These are phyloP conservation scores for Melikaiella ostensackeni DNA, from an alignment of 2,888 invertebrate genomes.

Conservation along the genomic window DNA sequence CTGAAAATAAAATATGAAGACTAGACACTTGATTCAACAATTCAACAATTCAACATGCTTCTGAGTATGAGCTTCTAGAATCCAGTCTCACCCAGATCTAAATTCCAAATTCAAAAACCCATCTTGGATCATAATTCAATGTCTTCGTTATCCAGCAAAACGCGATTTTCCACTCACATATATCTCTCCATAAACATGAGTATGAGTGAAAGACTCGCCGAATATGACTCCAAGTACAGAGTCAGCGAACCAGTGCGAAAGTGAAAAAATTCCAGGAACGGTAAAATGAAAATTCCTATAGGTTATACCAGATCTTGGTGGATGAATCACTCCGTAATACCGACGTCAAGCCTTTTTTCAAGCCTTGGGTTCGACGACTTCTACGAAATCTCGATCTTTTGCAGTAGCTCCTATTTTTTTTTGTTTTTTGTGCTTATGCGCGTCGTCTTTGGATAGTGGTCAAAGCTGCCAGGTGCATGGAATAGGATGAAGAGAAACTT, in stretches of 20 bases:
- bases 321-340: slow-evolving; percentile 34
- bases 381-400: slow-evolving; percentile 51
- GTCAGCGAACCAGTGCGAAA: slow-evolving; percentile 38
- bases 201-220: slow-evolving; percentile 32
- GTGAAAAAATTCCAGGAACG: slow-evolving; percentile 27
- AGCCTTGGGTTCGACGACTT: slow-evolving; percentile 51
- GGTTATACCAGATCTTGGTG: slow-evolving; percentile 32
- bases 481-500: slow-evolving; percentile 49
- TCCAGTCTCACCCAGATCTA: slow-evolving; percentile 11
- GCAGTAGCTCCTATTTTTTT: slow-evolving; percentile 38
- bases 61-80: slow-evolving; percentile 5
- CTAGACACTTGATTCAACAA: background rate
- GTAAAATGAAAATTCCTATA: slow-evolving; percentile 37
- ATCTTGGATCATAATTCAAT: slow-evolving; percentile 36
- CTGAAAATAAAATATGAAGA: slow-evolving; percentile 9
- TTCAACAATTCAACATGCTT: background rate
- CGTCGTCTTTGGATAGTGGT: slow-evolving; percentile 2
- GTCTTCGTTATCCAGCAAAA: slow-evolving; percentile 32
- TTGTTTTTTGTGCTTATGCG: slow-evolving; percentile 50
- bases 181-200: slow-evolving; percentile 37
- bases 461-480: slow-evolving; percentile 42
- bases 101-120: slow-evolving; percentile 21
- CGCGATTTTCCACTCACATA: slow-evolving; percentile 33
- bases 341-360: slow-evolving; percentile 19
- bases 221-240: slow-evolving; percentile 31